phyloP scores from a whole-genome alignment of 2,888 invertebrate genomes.

The Melanargia galathea region DNA sequence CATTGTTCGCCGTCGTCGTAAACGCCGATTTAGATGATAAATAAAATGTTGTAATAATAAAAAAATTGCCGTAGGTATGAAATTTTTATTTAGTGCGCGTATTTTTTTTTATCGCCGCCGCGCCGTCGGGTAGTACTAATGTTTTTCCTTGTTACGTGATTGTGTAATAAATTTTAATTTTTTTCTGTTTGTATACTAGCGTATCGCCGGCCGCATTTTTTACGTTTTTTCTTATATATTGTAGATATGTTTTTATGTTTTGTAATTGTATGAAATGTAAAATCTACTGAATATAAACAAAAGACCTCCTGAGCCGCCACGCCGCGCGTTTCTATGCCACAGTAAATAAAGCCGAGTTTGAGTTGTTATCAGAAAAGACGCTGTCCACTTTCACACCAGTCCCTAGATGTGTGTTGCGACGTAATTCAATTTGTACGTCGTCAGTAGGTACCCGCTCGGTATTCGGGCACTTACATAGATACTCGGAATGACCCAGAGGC shows the following conservation, averaged over 20 bases:
- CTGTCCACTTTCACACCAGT: too few relatives aligned
- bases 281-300: neutral
- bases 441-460: too few relatives aligned
- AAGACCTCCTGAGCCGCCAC: too few relatives aligned
- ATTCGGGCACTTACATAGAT: too few relatives aligned
- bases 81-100: constrained; percentile 47
- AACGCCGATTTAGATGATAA: constrained; percentile 82
- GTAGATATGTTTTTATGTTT: neutral
- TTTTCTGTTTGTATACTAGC: constrained; percentile 31
- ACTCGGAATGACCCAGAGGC: too few relatives aligned
- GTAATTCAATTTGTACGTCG: too few relatives aligned
- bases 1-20: constrained; percentile 80
- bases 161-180: constrained; percentile 42
- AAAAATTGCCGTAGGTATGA: constrained; percentile 51
- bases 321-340: too few relatives aligned
- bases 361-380: too few relatives aligned
- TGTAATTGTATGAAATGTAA: neutral
- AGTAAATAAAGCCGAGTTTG: too few relatives aligned
- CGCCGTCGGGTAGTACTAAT: constrained; percentile 40
- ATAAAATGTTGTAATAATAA: constrained; percentile 77
- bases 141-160: constrained; percentile 41
- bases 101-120: constrained; percentile 45
- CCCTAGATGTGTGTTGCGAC: too few relatives aligned
- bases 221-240: constrained; percentile 23
- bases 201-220: constrained; percentile 29